Evolutionary conservation across 1,140 invertebrate genomes (phyloP).

Genomic region (Latrodectus geometricus): DNA sequence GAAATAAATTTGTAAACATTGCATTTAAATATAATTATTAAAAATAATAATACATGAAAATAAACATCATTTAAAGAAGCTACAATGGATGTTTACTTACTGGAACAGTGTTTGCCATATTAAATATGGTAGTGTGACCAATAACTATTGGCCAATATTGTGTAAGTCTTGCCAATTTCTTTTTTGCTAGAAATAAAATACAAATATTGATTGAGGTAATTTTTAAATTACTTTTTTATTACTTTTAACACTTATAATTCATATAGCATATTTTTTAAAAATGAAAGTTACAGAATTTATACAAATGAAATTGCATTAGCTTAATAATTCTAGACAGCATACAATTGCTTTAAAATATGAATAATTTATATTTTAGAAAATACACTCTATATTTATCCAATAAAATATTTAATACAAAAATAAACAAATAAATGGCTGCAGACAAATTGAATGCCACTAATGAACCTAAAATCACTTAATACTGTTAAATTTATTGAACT

Average conservation of each 20-base stretch:
- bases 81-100: conserved; percentile 72
- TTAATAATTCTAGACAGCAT: too few species aligned
- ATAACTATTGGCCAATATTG: conserved; percentile 94
- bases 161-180: conserved; percentile 81
- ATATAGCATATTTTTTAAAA: too few species aligned
- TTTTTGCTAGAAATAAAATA: conserved; percentile 71
- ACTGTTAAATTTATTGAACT: too few species aligned
- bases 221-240: neutral
- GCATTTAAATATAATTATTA: neutral
- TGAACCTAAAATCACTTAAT: too few species aligned
- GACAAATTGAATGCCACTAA: too few species aligned
- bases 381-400: neutral
- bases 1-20: neutral
- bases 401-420: neutral
- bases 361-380: neutral
- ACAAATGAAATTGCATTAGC: too few species aligned
- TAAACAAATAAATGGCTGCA: neutral
- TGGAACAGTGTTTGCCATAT: conserved; percentile 75
- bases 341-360: too few species aligned
- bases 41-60: neutral
- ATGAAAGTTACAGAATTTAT: too few species aligned
- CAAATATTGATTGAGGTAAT: neutral
- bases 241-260: neutral
- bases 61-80: neutral
- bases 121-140: conserved; percentile 89